Base-by-base conservation (phyloP, 2,113 vertebrate species). In the Crocuta crocuta region DNA sequence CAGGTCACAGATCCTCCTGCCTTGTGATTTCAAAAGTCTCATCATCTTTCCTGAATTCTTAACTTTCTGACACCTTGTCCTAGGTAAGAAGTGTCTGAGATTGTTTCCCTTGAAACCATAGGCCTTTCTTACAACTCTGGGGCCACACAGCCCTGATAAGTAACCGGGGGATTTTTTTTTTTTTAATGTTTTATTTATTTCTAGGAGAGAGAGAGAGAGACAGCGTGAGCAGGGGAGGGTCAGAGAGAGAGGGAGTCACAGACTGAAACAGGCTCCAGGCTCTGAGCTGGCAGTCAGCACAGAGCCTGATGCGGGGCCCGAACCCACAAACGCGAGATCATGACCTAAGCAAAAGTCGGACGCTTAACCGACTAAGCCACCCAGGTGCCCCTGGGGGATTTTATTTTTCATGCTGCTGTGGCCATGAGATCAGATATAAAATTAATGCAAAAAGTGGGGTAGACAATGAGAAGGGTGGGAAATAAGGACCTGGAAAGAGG, bases 1-100 rank as follows among this genome's bases (percentile, higher is more conserved):
- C 61, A 96, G n/a, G 61, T n/a, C 86, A 76, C 26, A 84, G 16
- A 58, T 6, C 55, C 35, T 70, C 26, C 23, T 45, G 26, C 73
- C 39, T 88, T 91, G 43, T 50, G 66, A 89, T 91, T 93, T 58
- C 28, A 9, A 84, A 92, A 97, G 95, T 53, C 81, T 33, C 35
- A 50, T 24, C 88, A 50, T 70, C 33, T 81, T 80, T 65, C 66
- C 26, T 23, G 28, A 58, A 58, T 80, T 71, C 78, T 81, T 45
- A 76, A 33, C 23, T 48, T 70, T 35, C 16, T 89, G 31, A 70
- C 21, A 83, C 63, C 35, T 58, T 94, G 48, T 23, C 68, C 53
- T 15, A 70, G 1, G 26, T 73, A 19, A 96, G 33, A 94, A 61
- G 24, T 73, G 26, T 70, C 91, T 61, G 48, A 78, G 50, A 66